Evolutionary conservation across 2,888 invertebrate species (phyloP).

Genomic region (Nycteola revayana): DNA sequence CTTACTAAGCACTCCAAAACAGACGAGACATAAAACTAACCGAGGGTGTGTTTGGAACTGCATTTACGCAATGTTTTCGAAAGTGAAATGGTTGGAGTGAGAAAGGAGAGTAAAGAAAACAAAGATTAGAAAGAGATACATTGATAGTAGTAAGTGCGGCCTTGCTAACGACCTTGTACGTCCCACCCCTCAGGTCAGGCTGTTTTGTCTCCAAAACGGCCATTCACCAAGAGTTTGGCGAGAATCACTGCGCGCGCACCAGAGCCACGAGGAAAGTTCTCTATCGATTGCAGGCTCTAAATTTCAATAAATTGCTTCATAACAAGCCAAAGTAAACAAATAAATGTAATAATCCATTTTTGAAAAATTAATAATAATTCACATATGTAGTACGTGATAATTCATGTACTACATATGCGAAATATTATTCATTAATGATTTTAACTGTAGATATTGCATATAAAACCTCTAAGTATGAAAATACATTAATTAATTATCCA

Average conservation of each 20-base stretch:
- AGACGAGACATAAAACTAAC: constrained; percentile 45
- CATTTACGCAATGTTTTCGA: constrained; percentile 59
- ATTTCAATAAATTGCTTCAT: constrained; percentile 40
- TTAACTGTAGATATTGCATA: no score
- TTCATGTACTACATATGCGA: no score
- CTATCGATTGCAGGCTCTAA: constrained; percentile 63
- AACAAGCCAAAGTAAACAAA: not conserved
- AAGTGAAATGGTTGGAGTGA: constrained; percentile 58
- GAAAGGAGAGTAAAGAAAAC: constrained; percentile 27
- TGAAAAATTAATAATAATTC: not conserved
- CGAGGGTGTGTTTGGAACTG: constrained; percentile 56
- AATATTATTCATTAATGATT: no score
- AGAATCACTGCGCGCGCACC: constrained; percentile 68
- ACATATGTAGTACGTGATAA: no score
- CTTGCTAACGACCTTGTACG: constrained; percentile 68
- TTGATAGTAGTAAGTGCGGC: constrained; percentile 64
- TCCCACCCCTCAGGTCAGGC: constrained; percentile 54
- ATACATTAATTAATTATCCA: no score
- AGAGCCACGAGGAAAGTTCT: constrained; percentile 49
- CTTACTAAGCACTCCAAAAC: constrained; percentile 36
- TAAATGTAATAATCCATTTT: not conserved
- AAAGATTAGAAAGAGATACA: constrained; percentile 50
- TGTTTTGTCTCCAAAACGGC: constrained; percentile 58
- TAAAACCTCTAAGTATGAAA: no score
- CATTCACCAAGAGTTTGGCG: constrained; percentile 67